Evolutionary conservation across 1,140 invertebrate species (phyloP), one percentile per base, ranked within the genome.

Genomic region (Bombus vancouverensis): DNA sequence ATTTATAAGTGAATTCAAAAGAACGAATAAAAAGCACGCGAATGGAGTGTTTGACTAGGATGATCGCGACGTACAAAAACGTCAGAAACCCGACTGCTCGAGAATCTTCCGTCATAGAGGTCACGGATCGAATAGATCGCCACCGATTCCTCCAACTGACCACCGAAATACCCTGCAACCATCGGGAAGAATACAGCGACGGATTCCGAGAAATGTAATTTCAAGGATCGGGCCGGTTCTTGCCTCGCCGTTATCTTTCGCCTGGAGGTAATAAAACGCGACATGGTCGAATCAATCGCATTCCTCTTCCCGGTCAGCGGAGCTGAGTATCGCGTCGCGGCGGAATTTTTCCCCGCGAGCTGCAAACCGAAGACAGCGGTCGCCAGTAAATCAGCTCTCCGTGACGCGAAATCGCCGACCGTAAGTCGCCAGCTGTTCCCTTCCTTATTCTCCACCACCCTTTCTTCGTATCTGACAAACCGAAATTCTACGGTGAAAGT

Each of bases 221-320:
- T 85, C 83, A 39, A 44, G 68, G 32, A 65, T 72, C 83, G 42
- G 18, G 37, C n/a, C 22, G 59, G 44, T 44, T 15, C 62, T 42
- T 42, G 47, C 25, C 3, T 18, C 34, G 59, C 57, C 68, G 76
- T 80, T 80, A 62, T 65, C 76, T 73, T 72, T 72, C 66, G 66
- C 66, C 32, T 34, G 53, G 42, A 15, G 37, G 74, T 87, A 85
- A 87, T 87, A 87, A 89, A 85, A 89, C 59, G 39, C 80, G 74
- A 72, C 25, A 44, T 68, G 65, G 62, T 47, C 76, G 84, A 90
- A 90, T 68, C 81, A 89, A 90, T 89, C 77, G 85, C 85, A 90
- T 90, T 89, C 88, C 81, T 68, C 57, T 89, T 82, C 62, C 74
- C 68, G 72, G 77, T 75, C 81, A 83, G 32, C 80, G 80, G 47